These are phyloP conservation scores for Achlya flavicornis DNA, from an alignment of 2,888 invertebrate species.

Conservation along the genomic window DNA sequence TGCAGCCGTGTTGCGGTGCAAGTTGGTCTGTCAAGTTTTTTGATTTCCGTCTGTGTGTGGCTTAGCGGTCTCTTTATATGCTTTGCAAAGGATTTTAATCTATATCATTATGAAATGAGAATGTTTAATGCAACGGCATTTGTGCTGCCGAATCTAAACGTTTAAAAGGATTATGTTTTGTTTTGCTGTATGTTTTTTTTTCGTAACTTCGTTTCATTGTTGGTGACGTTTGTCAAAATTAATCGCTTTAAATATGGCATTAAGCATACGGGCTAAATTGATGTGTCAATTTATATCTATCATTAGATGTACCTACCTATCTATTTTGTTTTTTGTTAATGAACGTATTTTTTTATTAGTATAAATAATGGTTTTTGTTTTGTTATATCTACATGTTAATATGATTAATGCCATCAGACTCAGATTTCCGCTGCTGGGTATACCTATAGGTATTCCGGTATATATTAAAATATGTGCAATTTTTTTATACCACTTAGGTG, in stretches of 20 bases:
- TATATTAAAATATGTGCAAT: no score
- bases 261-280: neutral
- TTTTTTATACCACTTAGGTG: no score
- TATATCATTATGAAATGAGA: neutral
- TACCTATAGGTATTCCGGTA: no score
- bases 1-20: conserved; percentile 37
- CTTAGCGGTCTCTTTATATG: conserved; percentile 15
- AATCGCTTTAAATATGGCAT: neutral
- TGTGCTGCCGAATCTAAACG: neutral
- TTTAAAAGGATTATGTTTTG: conserved; percentile 4
- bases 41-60: conserved; percentile 16
- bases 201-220: neutral
- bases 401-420: no score
- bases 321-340: neutral
- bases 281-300: neutral
- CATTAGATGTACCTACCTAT: neutral
- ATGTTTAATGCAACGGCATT: neutral
- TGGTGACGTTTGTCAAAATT: conserved; percentile 4
- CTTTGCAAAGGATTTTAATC: neutral
- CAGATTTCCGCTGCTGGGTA: no score
- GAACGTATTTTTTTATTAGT: neutral
- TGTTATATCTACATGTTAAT: neutral
- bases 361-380: no score
- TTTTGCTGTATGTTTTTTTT: neutral
- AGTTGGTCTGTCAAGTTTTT: conserved; percentile 13